Evolutionary conservation across 2,888 invertebrate species (phyloP), one percentile per base, ranked within the genome.

Genomic region (Aphrophora alni): DNA sequence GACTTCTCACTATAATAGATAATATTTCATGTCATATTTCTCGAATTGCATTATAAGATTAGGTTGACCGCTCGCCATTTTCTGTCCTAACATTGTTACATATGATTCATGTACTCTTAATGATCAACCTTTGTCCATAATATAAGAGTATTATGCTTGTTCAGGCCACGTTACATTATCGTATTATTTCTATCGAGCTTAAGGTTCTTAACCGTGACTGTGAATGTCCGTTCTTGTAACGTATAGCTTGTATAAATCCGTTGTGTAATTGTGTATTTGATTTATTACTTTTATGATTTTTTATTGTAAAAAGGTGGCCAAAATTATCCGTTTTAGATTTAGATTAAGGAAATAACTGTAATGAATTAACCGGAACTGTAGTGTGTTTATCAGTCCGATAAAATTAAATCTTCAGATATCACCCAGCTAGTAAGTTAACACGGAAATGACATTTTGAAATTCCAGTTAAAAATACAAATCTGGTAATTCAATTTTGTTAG

Each of bases 1-100:
- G 33, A 10, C 33, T 33, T 33, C 33, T 10, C 33, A 17, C 44
- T 14, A 59, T 59, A 59, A 59, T 59, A 21, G 59, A 59, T 14
- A 21, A 59, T 59, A 59, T 59, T 59, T 59, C 59, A 59, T 59
- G 59, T 59, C 59, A 59, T 59, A 59, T 59, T 59, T 59, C 59
- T 59, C 21, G 59, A 59, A 59, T 59, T 59, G 59, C 59, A 14
- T 59, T 59, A 59, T 21, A 21, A 21, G 59, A 59, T 59, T 59
- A 59, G 21, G n/a, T 21, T 59, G 59, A n/a, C 59, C 59, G 59
- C 21, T 59, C 59, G 59, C 59, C 59, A 59, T 59, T 59, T 59
- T 21, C 59, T 21, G 59, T 59, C 59, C 59, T 14, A 59, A 59
- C 59, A 59, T 59, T 59, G 59, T 59, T 59, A 59, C 59, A 21